These are phyloP conservation scores for Amphiprion percula DNA, from an alignment of 2,113 vertebrate species.

Conservation along the genomic window DNA sequence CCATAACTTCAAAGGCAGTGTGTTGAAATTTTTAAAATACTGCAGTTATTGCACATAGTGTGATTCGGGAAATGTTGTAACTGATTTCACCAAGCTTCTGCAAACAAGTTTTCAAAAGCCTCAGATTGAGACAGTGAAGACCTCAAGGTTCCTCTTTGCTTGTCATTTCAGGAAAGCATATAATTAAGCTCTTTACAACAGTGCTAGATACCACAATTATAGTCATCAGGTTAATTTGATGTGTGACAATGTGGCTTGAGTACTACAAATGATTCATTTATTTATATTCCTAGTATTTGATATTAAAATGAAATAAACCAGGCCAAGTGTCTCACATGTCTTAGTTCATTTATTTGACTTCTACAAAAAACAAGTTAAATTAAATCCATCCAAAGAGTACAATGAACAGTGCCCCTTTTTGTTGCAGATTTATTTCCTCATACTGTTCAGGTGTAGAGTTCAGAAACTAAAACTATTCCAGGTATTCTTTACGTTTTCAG, in stretches of 20 bases:
- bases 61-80: slow-evolving; percentile 68
- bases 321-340: too few species aligned
- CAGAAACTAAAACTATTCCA: slow-evolving; percentile 21
- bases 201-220: not conserved
- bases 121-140: not conserved
- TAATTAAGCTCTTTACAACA: not conserved
- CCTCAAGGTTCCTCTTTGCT: slow-evolving; percentile 50
- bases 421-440: slow-evolving; percentile 21
- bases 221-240: too few species aligned
- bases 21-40: slow-evolving; percentile 39
- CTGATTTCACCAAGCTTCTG: slow-evolving; percentile 65
- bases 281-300: too few species aligned
- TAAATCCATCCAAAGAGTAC: not conserved
- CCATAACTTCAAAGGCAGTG: not conserved
- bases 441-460: slow-evolving; percentile 9
- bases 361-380: not conserved
- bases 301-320: too few species aligned
- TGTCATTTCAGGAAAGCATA: not conserved
- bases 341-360: too few species aligned
- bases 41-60: slow-evolving; percentile 46
- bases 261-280: too few species aligned
- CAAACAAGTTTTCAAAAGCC: slow-evolving; percentile 61
- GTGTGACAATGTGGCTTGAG: too few species aligned
- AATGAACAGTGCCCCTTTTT: not conserved
- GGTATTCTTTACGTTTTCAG: not conserved